phyloP scores from a whole-genome alignment of 2,797 vertebrate genomes.

The Labeo calbasu region DNA sequence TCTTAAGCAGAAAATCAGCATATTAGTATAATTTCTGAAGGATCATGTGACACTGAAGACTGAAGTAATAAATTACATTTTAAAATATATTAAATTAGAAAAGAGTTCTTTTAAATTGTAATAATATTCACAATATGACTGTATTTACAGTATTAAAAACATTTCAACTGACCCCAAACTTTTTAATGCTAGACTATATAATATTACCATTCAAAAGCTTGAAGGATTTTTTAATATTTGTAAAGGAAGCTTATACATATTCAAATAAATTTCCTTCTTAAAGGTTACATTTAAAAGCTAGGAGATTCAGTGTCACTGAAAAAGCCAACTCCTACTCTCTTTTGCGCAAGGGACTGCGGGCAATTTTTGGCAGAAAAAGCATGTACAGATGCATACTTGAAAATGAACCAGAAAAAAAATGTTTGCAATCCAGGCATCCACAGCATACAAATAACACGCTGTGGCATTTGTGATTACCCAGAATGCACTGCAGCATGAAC shows the following conservation, averaged over 20 bases:
- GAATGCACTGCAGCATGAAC: background rate
- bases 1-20: background rate
- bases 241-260: too few relatives aligned
- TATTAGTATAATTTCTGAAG: background rate
- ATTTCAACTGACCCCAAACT: background rate
- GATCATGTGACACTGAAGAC: background rate
- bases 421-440: background rate
- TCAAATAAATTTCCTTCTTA: background rate
- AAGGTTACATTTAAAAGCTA: background rate
- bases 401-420: background rate
- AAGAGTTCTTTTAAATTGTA: background rate
- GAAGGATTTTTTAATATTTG: too few relatives aligned
- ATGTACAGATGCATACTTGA: background rate
- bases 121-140: background rate
- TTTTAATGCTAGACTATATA: background rate
- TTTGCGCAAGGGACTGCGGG: background rate
- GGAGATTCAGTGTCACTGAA: background rate
- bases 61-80: background rate
- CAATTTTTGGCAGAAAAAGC: background rate
- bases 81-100: background rate
- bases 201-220: background rate
- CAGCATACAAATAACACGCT: background rate
- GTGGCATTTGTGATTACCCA: slow-evolving; percentile 1
- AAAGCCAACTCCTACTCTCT: background rate
- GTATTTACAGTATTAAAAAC: background rate